Conservation (phyloP, 2,113 vertebrate genomes). For the Lophius piscatorius region DNA sequence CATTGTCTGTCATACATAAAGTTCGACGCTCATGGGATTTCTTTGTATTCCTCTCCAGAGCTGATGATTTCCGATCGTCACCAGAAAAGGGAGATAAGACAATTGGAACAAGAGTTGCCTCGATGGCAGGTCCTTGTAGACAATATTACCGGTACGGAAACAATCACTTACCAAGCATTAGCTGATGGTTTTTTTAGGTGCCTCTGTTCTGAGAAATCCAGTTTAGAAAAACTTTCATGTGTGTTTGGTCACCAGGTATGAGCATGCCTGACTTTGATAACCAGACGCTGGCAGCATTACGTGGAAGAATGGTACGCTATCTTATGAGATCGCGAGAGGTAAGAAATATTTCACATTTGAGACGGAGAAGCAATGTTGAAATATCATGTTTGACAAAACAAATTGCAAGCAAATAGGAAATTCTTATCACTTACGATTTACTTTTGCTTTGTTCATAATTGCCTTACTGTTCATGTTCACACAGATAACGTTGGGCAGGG, state of each 20-base stretch:
- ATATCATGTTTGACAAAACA: neutral
- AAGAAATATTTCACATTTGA: neutral
- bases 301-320: constrained; percentile 94
- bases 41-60: constrained; percentile 73
- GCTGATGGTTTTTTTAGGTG: neutral
- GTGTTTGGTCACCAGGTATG: constrained; percentile 81
- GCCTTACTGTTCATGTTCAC: neutral
- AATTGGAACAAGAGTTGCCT: constrained; percentile 93
- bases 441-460: neutral
- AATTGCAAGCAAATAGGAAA: neutral
- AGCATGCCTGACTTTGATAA: constrained; percentile 96
- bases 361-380: neutral
- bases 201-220: neutral
- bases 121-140: constrained; percentile 96
- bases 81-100: constrained; percentile 93
- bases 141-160: constrained; percentile 89
- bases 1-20: too few relatives aligned
- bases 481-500: constrained; percentile 93
- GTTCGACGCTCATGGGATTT: neutral
- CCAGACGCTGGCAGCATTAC: constrained; percentile 91
- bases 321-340: constrained; percentile 95
- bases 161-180: neutral
- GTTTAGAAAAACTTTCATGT: neutral
- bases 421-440: too few relatives aligned
- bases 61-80: constrained; percentile 92